Evolutionary conservation across 2,888 invertebrate genomes (phyloP).

Genomic region (Acronicta alni): DNA sequence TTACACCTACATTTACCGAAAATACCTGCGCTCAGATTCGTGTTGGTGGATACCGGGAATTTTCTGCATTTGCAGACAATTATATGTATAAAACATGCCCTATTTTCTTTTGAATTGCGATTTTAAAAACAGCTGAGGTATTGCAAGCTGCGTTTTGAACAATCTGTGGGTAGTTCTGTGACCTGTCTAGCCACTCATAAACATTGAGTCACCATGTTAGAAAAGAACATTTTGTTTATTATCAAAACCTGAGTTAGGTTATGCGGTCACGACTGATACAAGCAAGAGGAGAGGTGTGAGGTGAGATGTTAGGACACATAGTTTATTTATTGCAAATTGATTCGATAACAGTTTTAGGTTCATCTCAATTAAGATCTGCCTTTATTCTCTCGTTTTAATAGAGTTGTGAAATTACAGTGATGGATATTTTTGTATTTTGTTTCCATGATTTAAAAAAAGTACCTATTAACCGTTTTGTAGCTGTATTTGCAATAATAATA

Average conservation of each 20-base stretch:
- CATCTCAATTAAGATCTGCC: constrained; percentile 35
- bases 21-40: constrained; percentile 7
- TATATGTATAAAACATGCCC: constrained; percentile 1
- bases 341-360: constrained; percentile 30
- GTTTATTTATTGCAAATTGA: constrained; percentile 39
- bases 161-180: constrained; percentile 30
- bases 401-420: constrained; percentile 8
- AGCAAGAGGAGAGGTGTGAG: constrained; percentile 41
- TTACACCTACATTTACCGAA: constrained; percentile 13
- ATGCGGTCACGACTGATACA: constrained; percentile 45
- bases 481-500: no score
- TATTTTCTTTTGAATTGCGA: not conserved
- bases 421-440: constrained; percentile 2
- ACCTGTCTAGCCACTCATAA: constrained; percentile 26
- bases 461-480: no score
- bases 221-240: constrained; percentile 32
- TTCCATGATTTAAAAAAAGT: not conserved
- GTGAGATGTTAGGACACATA: constrained; percentile 30
- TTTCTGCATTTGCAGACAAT: constrained; percentile 11
- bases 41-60: not conserved
- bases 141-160: constrained; percentile 11
- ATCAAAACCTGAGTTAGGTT: constrained; percentile 30
- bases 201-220: constrained; percentile 30
- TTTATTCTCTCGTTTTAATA: constrained; percentile 18
- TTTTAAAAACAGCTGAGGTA: constrained; percentile 14